Evolutionary conservation across 2,797 vertebrate species (phyloP).

Genomic region (Phalloptychus januarius): DNA sequence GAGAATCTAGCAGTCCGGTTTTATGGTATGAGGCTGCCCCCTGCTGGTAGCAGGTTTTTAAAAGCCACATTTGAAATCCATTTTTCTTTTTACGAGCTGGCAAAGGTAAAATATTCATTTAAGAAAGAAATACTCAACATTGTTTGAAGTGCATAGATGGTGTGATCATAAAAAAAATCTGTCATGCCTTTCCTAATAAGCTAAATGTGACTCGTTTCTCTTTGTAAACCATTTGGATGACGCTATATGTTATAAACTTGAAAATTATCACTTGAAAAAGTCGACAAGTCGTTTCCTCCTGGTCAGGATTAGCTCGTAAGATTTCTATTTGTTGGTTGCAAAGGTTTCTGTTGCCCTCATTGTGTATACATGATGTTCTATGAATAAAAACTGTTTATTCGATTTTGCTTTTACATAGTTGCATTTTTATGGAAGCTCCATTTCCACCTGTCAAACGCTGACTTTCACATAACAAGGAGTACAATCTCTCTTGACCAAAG

Average conservation of each 20-base stretch:
- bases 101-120: neutral
- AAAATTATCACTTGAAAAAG: neutral
- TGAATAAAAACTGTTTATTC: neutral
- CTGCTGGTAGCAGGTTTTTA: constrained; percentile 44
- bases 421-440: neutral
- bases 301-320: neutral
- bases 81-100: neutral
- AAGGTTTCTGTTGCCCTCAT: neutral
- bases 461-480: neutral
- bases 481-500: neutral
- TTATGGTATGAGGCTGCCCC: constrained; percentile 56
- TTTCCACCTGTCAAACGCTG: neutral
- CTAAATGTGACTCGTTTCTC: neutral
- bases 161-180: neutral
- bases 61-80: neutral
- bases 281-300: neutral
- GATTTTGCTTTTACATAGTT: neutral
- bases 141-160: neutral
- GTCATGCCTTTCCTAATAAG: neutral
- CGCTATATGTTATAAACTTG: neutral
- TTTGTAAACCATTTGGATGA: neutral
- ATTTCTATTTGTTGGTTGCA: neutral
- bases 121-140: neutral
- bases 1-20: neutral
- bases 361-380: neutral